Evolutionary conservation across 2,797 vertebrate species (phyloP).

Genomic region (Agapornis canus): DNA sequence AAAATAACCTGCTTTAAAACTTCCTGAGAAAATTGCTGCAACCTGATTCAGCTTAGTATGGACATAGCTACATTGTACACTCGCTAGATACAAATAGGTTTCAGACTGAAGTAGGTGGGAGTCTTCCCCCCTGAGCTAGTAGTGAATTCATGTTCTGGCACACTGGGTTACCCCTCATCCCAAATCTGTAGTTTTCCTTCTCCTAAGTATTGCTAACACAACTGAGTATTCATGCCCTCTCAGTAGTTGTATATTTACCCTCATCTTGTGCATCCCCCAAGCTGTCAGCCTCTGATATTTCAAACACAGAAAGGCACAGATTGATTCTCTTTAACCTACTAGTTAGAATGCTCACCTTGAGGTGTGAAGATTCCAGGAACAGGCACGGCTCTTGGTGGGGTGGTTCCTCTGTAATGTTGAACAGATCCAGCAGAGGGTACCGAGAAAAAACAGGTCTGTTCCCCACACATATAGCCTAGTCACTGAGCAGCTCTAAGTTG

Average conservation of each 20-base stretch:
- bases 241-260: background rate
- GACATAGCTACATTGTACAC: background rate
- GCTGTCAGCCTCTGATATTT: background rate
- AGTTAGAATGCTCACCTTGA: background rate
- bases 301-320: background rate
- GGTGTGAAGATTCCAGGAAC: background rate
- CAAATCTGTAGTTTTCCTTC: background rate
- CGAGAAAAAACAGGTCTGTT: background rate
- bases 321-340: background rate
- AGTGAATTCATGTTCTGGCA: background rate
- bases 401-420: background rate
- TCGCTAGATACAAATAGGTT: background rate
- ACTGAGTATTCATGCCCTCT: background rate
- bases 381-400: rapidly evolving
- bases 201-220: background rate
- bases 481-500: background rate
- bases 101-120: background rate
- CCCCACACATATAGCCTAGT: background rate
- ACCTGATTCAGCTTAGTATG: background rate
- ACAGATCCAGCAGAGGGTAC: background rate
- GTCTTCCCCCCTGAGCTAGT: background rate
- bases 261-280: background rate
- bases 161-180: background rate
- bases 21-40: background rate
- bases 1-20: background rate